Evolutionary conservation across 1,140 invertebrate species (phyloP), one percentile per base, ranked within the genome.

Genomic region (Caenorhabditis inopinata): DNA sequence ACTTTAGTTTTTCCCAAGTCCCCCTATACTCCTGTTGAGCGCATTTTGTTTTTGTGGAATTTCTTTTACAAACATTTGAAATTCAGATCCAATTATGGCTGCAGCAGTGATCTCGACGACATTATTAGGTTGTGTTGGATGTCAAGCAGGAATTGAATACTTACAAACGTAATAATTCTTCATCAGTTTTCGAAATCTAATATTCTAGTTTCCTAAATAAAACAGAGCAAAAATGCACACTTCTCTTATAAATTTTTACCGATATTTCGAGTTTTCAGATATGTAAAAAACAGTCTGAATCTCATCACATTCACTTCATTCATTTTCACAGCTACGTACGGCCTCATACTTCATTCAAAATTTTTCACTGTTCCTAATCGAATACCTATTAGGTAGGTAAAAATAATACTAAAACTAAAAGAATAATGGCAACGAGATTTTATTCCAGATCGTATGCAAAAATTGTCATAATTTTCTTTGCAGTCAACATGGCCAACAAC

Each of bases 261-360:
- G n/a, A n/a, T n/a, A n/a, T n/a, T n/a, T n/a, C n/a, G n/a, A n/a
- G n/a, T 81, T 73, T 78, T 74, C 25, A 78, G 82, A 76, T 21
- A 76, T 45, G 38, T 77, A 9, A 29, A 68, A 25, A 48, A 62
- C n/a, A 45, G 68, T 51, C n/a, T 85, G n/a, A 95, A 96, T 88
- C 90, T 98, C 2, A 93, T 97, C 5, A 98, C 96, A n/a, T 96
- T 97, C 87, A 91, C 92, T 0, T 95, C 97, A 87, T 98, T 98
- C 89, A 78, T 95, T 0, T 93, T 97, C 83, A 96, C 97, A 86
- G 92, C 95, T 0, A n/a, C 93, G 4, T 92, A 96, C 88, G 96
- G 95, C 14, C 94, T 97, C 83, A 91, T 96, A 78, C 93, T 94
- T 76, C 95, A 94, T 0, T 92, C 93, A 14, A 93, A 94, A 90